A percentile compares a stretch with the other conserved stretches of the same genome.
These are phyloP conservation scores for Pterois miles DNA, from an alignment of 2,797 vertebrate genomes.

Conservation along the genomic window DNA sequence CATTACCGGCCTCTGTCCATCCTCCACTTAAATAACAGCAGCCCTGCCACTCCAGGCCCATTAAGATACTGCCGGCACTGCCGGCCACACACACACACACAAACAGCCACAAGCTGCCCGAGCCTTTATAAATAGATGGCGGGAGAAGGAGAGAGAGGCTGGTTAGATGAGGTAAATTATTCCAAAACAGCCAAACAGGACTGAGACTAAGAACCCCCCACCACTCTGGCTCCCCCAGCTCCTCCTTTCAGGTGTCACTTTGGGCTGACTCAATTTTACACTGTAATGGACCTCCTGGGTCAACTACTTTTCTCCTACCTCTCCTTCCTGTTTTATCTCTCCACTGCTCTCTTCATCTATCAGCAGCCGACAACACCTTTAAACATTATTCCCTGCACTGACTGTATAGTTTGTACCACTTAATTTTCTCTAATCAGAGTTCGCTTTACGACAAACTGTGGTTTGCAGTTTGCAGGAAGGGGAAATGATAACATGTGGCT, in stretches of 20 bases:
- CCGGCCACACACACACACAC: slow-evolving; percentile 37
- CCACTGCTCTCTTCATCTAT: slow-evolving; percentile 69
- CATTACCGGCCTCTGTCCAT: slow-evolving; percentile 76
- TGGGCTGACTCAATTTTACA: slow-evolving; percentile 84
- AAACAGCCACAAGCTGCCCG: slow-evolving; percentile 47
- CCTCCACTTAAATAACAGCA: slow-evolving; percentile 82
- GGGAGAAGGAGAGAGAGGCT: slow-evolving; percentile 54
- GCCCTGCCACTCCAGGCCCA: slow-evolving; percentile 80
- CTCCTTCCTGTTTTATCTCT: slow-evolving; percentile 65
- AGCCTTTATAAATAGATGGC: slow-evolving; percentile 83
- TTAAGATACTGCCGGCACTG: slow-evolving; percentile 77
- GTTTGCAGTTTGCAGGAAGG: background rate
- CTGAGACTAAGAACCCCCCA: slow-evolving; percentile 66
- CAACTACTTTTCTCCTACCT: slow-evolving; percentile 73
- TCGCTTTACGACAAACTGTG: slow-evolving; percentile 40
- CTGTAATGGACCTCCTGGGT: slow-evolving; percentile 84
- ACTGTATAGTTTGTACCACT: slow-evolving; percentile 71
- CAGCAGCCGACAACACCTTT: slow-evolving; percentile 64
- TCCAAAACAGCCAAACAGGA: slow-evolving; percentile 77
- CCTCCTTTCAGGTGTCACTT: slow-evolving; percentile 83
- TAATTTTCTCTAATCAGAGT: slow-evolving; percentile 77
- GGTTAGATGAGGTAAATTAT: slow-evolving; percentile 85
- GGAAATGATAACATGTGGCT: background rate
- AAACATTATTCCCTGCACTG: slow-evolving; percentile 43
- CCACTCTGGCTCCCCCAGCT: slow-evolving; percentile 33